phyloP scores from a whole-genome alignment of 35 echinoderm and acorn worm species.

The Heliocidaris erythrogramma region DNA sequence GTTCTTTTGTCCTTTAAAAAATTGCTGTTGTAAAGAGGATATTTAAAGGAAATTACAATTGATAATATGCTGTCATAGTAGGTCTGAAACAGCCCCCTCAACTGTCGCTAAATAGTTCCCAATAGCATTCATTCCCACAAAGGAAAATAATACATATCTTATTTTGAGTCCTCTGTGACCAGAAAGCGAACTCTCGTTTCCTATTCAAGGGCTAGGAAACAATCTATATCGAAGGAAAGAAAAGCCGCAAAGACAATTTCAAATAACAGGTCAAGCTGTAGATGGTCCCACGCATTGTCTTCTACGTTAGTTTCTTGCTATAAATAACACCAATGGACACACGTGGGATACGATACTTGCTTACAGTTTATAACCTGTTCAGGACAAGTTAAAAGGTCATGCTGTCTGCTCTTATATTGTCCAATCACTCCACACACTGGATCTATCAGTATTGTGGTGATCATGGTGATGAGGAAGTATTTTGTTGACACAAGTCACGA shows the following conservation, averaged over 20 bases:
- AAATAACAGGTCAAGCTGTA: not conserved
- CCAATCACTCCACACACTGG: not conserved
- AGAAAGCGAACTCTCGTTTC: not conserved
- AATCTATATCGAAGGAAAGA: not conserved
- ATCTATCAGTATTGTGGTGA: not conserved
- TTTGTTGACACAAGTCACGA: not conserved
- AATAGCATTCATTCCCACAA: not conserved
- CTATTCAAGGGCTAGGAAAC: not conserved
- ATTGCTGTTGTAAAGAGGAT: not conserved
- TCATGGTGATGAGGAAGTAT: not conserved
- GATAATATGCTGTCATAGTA: not conserved
- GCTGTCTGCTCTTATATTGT: conserved; percentile 2
- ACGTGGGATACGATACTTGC: not conserved
- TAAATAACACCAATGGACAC: not conserved
- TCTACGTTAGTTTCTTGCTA: not conserved
- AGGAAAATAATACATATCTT: not conserved
- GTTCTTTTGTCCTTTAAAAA: no score
- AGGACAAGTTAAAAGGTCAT: not conserved
- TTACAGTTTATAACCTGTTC: not conserved
- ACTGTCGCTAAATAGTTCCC: not conserved
- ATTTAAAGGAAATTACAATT: not conserved
- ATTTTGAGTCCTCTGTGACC: no score
- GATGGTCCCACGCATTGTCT: not conserved
- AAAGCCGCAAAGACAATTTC: not conserved
- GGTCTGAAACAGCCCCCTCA: not conserved